A percentile compares a stretch with the other conserved stretches of the same genome.
phyloP scores from a whole-genome alignment of 2,888 invertebrate genomes.

The Hydrotaea diabolus region DNA sequence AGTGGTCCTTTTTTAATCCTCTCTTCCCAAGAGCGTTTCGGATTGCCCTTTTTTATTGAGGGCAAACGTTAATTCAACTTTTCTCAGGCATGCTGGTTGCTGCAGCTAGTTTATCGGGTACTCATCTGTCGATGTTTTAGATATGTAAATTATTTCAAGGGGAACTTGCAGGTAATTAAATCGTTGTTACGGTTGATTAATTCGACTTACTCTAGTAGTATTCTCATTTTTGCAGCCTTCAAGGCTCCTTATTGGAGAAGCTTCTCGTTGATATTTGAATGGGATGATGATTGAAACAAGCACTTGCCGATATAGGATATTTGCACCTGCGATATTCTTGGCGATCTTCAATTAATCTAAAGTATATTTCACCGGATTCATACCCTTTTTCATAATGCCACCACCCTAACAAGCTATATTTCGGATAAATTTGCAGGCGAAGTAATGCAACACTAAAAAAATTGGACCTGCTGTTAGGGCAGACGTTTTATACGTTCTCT shows the following conservation, averaged over 20 bases:
- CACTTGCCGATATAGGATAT: slow-evolving; percentile 81
- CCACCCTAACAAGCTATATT: slow-evolving; percentile 96
- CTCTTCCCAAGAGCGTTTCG: slow-evolving; percentile 90
- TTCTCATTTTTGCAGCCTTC: slow-evolving; percentile 88
- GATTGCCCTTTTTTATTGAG: slow-evolving; percentile 88
- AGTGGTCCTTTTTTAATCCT: slow-evolving; percentile 90
- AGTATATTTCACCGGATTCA: slow-evolving; percentile 94
- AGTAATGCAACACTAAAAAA: slow-evolving; percentile 91
- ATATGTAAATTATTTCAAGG: slow-evolving; percentile 88
- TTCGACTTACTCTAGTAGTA: slow-evolving; percentile 84
- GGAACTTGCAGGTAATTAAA: slow-evolving; percentile 91
- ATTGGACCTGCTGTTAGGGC: slow-evolving; percentile 83
- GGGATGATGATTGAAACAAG: no score
- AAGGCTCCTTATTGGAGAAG: no score
- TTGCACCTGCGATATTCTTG: slow-evolving; percentile 81
- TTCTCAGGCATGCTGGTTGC: slow-evolving; percentile 93
- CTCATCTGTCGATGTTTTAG: slow-evolving; percentile 94
- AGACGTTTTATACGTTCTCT: slow-evolving; percentile 82
- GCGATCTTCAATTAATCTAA: slow-evolving; percentile 84
- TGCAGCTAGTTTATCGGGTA: slow-evolving; percentile 94
- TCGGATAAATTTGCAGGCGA: slow-evolving; percentile 96
- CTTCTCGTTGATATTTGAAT: no score
- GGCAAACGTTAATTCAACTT: slow-evolving; percentile 87
- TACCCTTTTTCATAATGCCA: slow-evolving; percentile 95
- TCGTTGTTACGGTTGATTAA: slow-evolving; percentile 89